Evolutionary conservation across 2,888 invertebrate species (phyloP).

Genomic region (Drosophila tanythrix): DNA sequence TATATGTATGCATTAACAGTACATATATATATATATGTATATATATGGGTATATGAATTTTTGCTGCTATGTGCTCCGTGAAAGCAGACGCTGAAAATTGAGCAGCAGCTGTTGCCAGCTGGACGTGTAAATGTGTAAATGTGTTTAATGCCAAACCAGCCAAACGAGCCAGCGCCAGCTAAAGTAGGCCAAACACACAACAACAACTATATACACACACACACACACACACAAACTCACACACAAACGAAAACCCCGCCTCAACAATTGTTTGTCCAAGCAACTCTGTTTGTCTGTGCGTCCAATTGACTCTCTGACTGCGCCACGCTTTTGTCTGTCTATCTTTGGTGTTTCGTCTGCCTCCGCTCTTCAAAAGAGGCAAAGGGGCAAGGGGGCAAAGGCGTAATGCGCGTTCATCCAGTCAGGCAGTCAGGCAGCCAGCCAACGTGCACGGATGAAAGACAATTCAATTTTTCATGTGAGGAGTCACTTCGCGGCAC

Average conservation of each 20-base stretch:
- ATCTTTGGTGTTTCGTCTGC: slow-evolving; percentile 40
- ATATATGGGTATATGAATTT: background rate
- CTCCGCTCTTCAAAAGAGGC: slow-evolving; percentile 13
- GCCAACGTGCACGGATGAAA: slow-evolving; percentile 46
- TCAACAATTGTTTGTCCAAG: slow-evolving; percentile 53
- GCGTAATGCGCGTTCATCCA: slow-evolving; percentile 51
- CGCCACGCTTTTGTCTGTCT: slow-evolving; percentile 43
- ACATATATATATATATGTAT: background rate
- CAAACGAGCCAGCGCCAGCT: slow-evolving; percentile 23
- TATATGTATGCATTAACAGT: slow-evolving; percentile 1
- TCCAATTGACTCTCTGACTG: slow-evolving; percentile 35
- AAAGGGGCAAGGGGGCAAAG: background rate
- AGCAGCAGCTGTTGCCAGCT: slow-evolving; percentile 75
- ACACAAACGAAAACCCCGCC: slow-evolving; percentile 24
- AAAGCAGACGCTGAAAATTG: slow-evolving; percentile 49
- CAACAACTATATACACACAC: slow-evolving; percentile 23
- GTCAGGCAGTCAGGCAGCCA: slow-evolving; percentile 29
- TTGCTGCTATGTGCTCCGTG: slow-evolving; percentile 33
- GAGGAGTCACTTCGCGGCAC: slow-evolving; percentile 55
- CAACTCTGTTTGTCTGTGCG: slow-evolving; percentile 36
- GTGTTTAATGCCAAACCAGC: slow-evolving; percentile 58
- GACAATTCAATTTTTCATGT: slow-evolving; percentile 70
- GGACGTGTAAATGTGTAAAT: slow-evolving; percentile 64
- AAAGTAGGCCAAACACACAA: slow-evolving; percentile 72
- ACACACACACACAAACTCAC: slow-evolving; percentile 11